phyloP scores from a whole-genome alignment of 2,797 vertebrate species.

The Xenentodon cancila region DNA sequence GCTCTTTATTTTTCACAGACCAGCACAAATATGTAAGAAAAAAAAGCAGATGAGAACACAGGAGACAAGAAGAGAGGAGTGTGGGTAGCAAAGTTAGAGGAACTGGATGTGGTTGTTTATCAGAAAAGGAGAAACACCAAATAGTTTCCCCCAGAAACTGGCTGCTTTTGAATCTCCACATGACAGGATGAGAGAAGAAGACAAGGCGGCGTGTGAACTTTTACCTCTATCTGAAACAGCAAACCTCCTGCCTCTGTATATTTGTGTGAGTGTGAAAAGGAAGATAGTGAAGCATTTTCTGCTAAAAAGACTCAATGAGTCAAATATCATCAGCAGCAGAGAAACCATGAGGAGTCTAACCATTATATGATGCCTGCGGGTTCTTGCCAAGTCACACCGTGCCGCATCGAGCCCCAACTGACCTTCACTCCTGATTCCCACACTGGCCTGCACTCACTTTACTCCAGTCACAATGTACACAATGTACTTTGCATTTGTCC shows the following conservation, averaged over 20 bases:
- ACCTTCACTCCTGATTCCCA: too few species aligned
- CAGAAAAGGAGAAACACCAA: conserved; percentile 45
- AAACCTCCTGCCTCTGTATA: conserved; percentile 31
- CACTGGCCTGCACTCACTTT: too few species aligned
- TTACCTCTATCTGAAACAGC: conserved; percentile 59
- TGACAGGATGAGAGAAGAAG: conserved; percentile 38
- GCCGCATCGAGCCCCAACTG: not conserved
- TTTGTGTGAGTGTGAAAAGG: conserved; percentile 8
- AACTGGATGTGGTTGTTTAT: conserved; percentile 36
- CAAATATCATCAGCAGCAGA: conserved; percentile 14
- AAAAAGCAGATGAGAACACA: conserved; percentile 13
- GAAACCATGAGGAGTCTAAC: conserved; percentile 7
- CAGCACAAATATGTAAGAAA: not conserved
- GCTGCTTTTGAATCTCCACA: conserved; percentile 58
- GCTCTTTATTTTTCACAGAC: not conserved
- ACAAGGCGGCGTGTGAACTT: conserved; percentile 60
- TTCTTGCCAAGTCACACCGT: not conserved
- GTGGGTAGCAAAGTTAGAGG: not conserved
- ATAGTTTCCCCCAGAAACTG: conserved; percentile 34
- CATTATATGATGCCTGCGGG: not conserved
- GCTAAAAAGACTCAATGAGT: conserved; percentile 33
- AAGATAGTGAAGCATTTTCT: conserved; percentile 60
- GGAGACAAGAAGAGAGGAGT: not conserved
- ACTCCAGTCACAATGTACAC: too few species aligned
- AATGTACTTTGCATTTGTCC: too few species aligned